phyloP scores from a whole-genome alignment of 2,888 invertebrate genomes.

The Phortica okadai region DNA sequence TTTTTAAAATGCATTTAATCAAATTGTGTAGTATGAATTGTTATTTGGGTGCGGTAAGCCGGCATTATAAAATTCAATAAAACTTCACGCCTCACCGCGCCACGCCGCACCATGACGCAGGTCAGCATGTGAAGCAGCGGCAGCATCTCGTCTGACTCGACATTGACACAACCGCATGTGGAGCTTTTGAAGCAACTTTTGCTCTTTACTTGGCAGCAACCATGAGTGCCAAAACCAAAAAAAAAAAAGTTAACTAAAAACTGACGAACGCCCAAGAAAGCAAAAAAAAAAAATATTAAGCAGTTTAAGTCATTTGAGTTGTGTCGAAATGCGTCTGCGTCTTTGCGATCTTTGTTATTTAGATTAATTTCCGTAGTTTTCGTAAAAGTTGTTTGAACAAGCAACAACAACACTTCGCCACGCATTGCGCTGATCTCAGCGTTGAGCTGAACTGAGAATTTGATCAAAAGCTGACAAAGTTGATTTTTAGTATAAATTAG shows the following conservation, averaged over 20 bases:
- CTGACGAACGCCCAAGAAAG: slow-evolving; percentile 15
- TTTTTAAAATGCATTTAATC: slow-evolving; percentile 56
- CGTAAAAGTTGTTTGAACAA: slow-evolving; percentile 48
- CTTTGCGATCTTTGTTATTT: slow-evolving; percentile 55
- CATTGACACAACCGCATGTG: slow-evolving; percentile 66
- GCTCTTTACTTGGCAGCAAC: slow-evolving; percentile 39
- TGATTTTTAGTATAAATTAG: slow-evolving; percentile 55
- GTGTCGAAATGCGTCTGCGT: slow-evolving; percentile 24
- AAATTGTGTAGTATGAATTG: slow-evolving; percentile 41
- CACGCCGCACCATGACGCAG: slow-evolving; percentile 16
- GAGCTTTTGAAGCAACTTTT: slow-evolving; percentile 49
- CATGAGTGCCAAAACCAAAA: slow-evolving; percentile 35
- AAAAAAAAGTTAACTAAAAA: slow-evolving; percentile 46
- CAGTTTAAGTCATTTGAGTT: slow-evolving; percentile 8
- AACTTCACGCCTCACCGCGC: slow-evolving; percentile 1
- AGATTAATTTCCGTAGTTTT: slow-evolving; percentile 61
- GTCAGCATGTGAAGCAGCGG: slow-evolving; percentile 9
- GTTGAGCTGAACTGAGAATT: slow-evolving; percentile 45
- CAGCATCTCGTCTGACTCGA: slow-evolving; percentile 46
- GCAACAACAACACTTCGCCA: slow-evolving; percentile 33
- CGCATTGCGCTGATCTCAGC: slow-evolving; percentile 41
- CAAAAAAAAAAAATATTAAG: not conserved
- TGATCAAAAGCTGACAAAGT: slow-evolving; percentile 30
- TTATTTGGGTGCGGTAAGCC: slow-evolving; percentile 59
- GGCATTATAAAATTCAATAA: not conserved